These are phyloP conservation scores for Elachura formosa DNA, from an alignment of 2,113 vertebrate species.

Conservation along the genomic window DNA sequence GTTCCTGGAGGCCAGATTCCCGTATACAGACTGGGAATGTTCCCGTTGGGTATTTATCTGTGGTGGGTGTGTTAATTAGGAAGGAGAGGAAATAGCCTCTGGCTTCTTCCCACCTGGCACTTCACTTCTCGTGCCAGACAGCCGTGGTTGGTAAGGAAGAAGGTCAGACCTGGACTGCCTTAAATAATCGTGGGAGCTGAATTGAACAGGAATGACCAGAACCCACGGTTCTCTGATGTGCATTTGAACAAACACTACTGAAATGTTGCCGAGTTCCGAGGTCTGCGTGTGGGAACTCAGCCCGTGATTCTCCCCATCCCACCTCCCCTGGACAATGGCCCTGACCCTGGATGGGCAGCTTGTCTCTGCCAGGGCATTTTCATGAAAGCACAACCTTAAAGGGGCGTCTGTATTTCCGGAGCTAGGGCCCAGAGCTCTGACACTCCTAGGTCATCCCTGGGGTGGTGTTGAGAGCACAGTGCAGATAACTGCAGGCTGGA, in stretches of 20 bases:
- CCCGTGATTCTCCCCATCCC: neutral
- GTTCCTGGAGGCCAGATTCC: neutral
- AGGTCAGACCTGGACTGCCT: neutral
- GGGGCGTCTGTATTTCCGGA: neutral
- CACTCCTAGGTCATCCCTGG: neutral
- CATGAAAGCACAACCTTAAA: accelerated
- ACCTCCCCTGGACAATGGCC: neutral
- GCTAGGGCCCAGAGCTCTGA: neutral
- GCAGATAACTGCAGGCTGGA: neutral
- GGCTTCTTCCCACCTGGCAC: neutral
- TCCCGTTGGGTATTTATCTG: accelerated
- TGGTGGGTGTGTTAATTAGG: neutral
- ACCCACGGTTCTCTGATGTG: neutral
- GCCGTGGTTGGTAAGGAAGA: neutral
- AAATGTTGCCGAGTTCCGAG: accelerated
- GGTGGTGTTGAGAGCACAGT: neutral
- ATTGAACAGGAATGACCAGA: neutral
- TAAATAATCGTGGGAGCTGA: neutral
- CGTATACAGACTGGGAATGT: neutral
- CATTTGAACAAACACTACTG: neutral
- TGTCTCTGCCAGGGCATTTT: neutral
- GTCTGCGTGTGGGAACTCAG: neutral
- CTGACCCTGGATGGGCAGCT: neutral
- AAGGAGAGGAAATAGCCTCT: neutral
- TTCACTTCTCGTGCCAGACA: neutral